Evolutionary conservation across 1,140 invertebrate genomes (phyloP), one percentile per base, ranked within the genome.

Genomic region (Nymphalis io): DNA sequence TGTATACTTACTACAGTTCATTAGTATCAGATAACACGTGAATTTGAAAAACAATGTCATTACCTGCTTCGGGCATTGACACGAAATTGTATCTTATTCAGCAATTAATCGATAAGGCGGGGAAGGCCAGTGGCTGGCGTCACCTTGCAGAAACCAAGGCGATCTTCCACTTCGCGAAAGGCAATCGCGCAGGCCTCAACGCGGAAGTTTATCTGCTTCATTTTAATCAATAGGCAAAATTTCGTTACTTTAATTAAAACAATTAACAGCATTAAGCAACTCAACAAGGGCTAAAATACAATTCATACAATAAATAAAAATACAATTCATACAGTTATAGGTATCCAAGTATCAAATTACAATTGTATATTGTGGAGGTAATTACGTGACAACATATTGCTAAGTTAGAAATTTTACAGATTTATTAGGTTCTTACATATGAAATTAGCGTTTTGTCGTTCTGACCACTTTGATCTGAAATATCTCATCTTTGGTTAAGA

Each of bases 41-140:
- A 33, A 27, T 60, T 46, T 38, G 23, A 38, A 62, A 20, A 55
- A 15, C 44, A 72, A 68, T 72, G 60, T 68, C 69, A 74, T 60
- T 64, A 61, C 48, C 59, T 61, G 60, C 38, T 77, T 73, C 59
- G 76, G 73, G 60, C 76, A 53, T 78, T 78, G 76, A 78, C 76
- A 67, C 66, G 62, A 46, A 33, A 65, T 75, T 71, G 70, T 70
- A 55, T 75, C 69, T 78, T 70, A 40, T 60, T 60, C 65, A 70
- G 44, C 73, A 69, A 71, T 75, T 75, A 73, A 74, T 67, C 66
- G 48, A 60, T 66, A 69, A 64, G 53, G 51, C 55, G 68, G 46
- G 65, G 70, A 71, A 78, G 75, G 75, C 74, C 73, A 59, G 40
- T 51, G 27, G 68, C 60, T 23, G 23, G 11, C 40, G 58, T 72